Evolutionary conservation across 2,113 vertebrate genomes (phyloP).

Genomic region (Hippocampus abdominalis): DNA sequence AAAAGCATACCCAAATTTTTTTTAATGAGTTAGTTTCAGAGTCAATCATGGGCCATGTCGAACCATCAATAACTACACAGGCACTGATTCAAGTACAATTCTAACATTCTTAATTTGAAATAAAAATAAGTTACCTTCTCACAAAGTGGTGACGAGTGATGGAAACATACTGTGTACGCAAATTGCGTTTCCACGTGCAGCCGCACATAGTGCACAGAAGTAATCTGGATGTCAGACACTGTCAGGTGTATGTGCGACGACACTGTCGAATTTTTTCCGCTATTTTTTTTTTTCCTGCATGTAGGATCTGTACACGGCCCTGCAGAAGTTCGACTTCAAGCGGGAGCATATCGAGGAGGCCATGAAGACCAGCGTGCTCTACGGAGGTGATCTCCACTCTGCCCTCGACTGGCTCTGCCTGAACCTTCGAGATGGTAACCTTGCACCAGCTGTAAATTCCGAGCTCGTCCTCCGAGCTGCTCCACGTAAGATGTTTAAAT

Average conservation of each 20-base stretch:
- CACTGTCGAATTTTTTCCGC: not conserved
- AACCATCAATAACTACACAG: no score
- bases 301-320: conserved; percentile 91
- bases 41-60: no score
- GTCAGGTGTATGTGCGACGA: no score
- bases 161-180: no score
- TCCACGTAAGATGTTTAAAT: not conserved
- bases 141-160: no score
- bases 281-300: conserved; percentile 7
- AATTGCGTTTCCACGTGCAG: no score
- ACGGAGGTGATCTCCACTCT: conserved; percentile 94
- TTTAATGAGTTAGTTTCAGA: no score
- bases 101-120: not conserved
- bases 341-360: conserved; percentile 94
- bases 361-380: conserved; percentile 91
- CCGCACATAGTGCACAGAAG: no score
- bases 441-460: not conserved
- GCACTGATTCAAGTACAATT: not conserved
- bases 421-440: conserved; percentile 88
- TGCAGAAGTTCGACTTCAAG: conserved; percentile 89
- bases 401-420: conserved; percentile 98
- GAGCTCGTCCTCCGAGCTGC: not conserved
- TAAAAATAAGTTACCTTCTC: not conserved
- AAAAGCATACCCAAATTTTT: no score
- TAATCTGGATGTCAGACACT: no score